Conservation (phyloP, 1,140 invertebrate species). For the Aricia agestis region DNA sequence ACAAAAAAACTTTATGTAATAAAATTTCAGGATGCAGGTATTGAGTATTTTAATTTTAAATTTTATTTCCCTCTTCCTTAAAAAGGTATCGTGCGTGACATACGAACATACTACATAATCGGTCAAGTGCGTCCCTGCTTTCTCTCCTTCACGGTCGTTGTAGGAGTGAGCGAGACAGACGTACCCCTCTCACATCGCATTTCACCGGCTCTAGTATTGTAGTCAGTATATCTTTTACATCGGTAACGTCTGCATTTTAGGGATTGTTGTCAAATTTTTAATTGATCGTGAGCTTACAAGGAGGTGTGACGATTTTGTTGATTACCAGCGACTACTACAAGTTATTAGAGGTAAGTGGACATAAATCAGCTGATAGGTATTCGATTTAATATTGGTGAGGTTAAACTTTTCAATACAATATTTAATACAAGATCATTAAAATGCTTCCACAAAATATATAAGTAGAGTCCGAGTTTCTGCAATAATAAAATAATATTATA, state of each 20-base stretch:
- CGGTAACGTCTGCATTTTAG: conserved; percentile 55
- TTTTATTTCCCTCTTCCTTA: conserved; percentile 21
- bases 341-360: conserved; percentile 29
- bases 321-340: conserved; percentile 18
- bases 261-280: conserved; percentile 52
- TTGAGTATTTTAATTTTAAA: conserved; percentile 7
- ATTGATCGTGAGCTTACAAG: conserved; percentile 46
- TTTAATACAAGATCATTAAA: too few relatives aligned
- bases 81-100: conserved; percentile 45
- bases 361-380: background rate
- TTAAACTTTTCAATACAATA: too few relatives aligned
- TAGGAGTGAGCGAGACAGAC: conserved; percentile 45
- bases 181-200: conserved; percentile 68
- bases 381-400: too few relatives aligned
- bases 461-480: too few relatives aligned
- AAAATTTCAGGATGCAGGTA: conserved; percentile 2
- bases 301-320: conserved; percentile 39
- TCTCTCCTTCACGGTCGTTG: conserved; percentile 40
- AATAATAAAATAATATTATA: too few relatives aligned
- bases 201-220: conserved; percentile 53
- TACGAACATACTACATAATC: conserved; percentile 57
- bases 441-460: too few relatives aligned
- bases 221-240: conserved; percentile 58
- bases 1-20: background rate
- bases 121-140: conserved; percentile 51